Percentiles rank a stretch among this genome's conserved stretches.
These are phyloP conservation scores for Chrysotoxum bicinctum DNA, from an alignment of 2,888 invertebrate species.

Conservation along the genomic window DNA sequence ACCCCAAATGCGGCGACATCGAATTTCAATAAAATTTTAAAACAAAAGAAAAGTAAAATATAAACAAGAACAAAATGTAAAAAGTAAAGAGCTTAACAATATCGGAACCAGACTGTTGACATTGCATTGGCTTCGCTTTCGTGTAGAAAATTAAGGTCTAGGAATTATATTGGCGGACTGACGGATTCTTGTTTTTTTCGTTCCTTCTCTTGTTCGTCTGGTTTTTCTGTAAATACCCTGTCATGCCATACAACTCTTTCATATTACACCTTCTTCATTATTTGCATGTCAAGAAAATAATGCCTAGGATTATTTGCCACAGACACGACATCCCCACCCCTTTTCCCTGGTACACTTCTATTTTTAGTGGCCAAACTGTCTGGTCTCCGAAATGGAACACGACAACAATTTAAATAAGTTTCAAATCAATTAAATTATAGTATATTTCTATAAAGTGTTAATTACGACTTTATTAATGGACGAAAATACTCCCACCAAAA, in stretches of 20 bases:
- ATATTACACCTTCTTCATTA: neutral
- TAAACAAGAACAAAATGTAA: neutral
- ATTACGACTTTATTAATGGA: neutral
- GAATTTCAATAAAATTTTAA: slow-evolving; percentile 54
- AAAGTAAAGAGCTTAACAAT: slow-evolving; percentile 66
- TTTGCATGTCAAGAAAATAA: slow-evolving; percentile 22
- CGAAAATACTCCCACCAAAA: neutral
- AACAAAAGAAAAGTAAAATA: slow-evolving; percentile 34
- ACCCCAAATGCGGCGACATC: slow-evolving; percentile 49
- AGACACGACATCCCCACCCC: slow-evolving; percentile 27
- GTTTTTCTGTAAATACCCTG: neutral
- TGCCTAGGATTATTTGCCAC: slow-evolving; percentile 48
- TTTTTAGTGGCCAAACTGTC: slow-evolving; percentile 25
- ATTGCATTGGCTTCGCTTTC: slow-evolving; percentile 70
- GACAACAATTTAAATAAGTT: slow-evolving; percentile 16
- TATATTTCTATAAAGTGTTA: slow-evolving; percentile 25
- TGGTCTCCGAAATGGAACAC: neutral
- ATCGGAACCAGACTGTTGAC: slow-evolving; percentile 62
- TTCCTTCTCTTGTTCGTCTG: neutral
- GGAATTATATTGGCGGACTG: slow-evolving; percentile 10
- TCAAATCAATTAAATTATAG: neutral
- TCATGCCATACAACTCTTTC: slow-evolving; percentile 31
- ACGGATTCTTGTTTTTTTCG: slow-evolving; percentile 2
- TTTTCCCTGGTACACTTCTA: neutral
- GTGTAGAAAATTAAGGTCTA: slow-evolving; percentile 34